Evolutionary conservation across 2,888 invertebrate genomes (phyloP).

Genomic region (Drosophila fulvimacula): DNA sequence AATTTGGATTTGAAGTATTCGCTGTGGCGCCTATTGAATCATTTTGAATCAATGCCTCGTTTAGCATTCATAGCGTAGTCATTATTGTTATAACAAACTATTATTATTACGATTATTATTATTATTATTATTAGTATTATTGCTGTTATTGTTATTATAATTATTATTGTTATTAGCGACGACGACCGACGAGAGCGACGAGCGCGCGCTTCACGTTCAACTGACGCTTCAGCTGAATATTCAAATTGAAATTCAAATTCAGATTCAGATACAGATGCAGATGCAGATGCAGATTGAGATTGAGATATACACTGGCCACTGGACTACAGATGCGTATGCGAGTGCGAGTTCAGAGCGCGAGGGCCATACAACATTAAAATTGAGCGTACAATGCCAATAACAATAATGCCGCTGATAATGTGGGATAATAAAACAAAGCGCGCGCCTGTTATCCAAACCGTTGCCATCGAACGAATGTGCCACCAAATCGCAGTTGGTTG

Average conservation of each 20-base stretch:
- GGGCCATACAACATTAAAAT: constrained; percentile 62
- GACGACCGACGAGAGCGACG: constrained; percentile 68
- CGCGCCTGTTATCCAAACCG: constrained; percentile 85
- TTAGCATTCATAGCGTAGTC: constrained; percentile 54
- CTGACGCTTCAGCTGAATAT: constrained; percentile 36
- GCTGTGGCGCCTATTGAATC: constrained; percentile 54
- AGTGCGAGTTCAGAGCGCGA: constrained; percentile 45
- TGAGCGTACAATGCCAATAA: constrained; percentile 76
- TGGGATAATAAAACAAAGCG: constrained; percentile 85
- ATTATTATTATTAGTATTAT: constrained; percentile 52
- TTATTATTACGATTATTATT: constrained; percentile 54
- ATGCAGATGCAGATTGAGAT: constrained; percentile 30
- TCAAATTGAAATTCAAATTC: constrained; percentile 38
- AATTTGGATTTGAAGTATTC: constrained; percentile 41
- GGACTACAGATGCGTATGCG: constrained; percentile 19
- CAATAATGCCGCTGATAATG: constrained; percentile 84
- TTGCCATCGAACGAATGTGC: constrained; percentile 85
- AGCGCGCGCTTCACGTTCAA: constrained; percentile 59
- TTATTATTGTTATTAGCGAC: constrained; percentile 60
- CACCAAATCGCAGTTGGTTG: constrained; percentile 85
- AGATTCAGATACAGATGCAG: constrained; percentile 18
- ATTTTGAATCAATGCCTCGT: constrained; percentile 46
- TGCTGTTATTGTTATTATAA: constrained; percentile 61
- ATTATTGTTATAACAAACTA: constrained; percentile 61
- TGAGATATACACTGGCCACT: constrained; percentile 48